Evolutionary conservation across 1,140 invertebrate genomes (phyloP), one percentile per base, ranked within the genome.

Genomic region (Meteorus sp.): DNA sequence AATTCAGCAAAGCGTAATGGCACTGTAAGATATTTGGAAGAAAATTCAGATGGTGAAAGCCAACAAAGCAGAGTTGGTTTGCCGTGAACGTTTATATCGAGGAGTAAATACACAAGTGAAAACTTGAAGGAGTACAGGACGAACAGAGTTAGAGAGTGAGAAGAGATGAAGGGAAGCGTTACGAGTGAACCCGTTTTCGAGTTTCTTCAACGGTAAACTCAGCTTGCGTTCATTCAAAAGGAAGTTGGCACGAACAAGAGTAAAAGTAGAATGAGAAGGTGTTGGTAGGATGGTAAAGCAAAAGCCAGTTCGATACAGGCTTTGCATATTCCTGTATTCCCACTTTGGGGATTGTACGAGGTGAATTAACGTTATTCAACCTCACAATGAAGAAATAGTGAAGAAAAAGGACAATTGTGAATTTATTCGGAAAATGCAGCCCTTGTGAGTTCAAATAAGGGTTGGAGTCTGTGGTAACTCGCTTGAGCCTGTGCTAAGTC

Each of bases 201-300:
- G 20, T 27, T 31, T 54, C 15, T 39, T 54, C 31, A 37, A 52
- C 39, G 53, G 53, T 55, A 3, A 41, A 55, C 45, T 55, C 5
- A 44, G 53, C 15, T 5, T 20, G n/a, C 15, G n/a, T n/a, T n/a
- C 31, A 41, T 55, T 55, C 13, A 43, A 20, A 37, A 43, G 35
- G 23, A 54, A 54, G 37, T 43, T 43, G 27, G 27, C 27, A 29
- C 6, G 23, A 44, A 25, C 9, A 13, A 19, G 15, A 31, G 9
- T 2, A 51, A 25, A 41, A 29, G n/a, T 23, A 43, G 22, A 25
- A 4, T 17, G 35, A 2, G 22, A 17, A 23, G 17, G 27, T 5
- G 3, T 19, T 31, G 23, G 11, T 13, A 54, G n/a, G 8, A 35
- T 19, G 31, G 20, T 37, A 35, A 35, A 35, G 7, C 5, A 31